These are phyloP conservation scores for Triops cancriformis DNA, from an alignment of 1,140 invertebrate genomes.

Conservation along the genomic window DNA sequence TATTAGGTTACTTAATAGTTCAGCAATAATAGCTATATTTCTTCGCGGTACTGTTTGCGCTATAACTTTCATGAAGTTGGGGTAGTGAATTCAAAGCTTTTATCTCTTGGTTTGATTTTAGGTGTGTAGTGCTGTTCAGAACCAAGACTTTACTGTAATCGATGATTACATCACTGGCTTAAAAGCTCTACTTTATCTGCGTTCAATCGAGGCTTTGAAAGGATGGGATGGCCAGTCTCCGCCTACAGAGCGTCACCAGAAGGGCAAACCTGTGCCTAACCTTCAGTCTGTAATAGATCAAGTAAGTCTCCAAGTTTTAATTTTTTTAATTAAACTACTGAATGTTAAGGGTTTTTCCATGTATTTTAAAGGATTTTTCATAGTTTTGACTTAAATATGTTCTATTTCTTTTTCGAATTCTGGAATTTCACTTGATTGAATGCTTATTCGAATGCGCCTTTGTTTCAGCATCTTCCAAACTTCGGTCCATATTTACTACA, in stretches of 20 bases:
- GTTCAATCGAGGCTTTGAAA: constrained; percentile 51
- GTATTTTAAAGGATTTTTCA: too few relatives aligned
- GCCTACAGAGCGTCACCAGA: constrained; percentile 75
- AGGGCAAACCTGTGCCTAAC: constrained; percentile 72
- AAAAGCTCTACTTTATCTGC: constrained; percentile 78
- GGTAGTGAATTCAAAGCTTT: too few relatives aligned
- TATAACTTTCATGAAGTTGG: too few relatives aligned
- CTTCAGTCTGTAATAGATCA: constrained; percentile 55
- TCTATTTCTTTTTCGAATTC: too few relatives aligned
- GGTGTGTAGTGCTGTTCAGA: constrained; percentile 93
- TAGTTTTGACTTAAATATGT: too few relatives aligned
- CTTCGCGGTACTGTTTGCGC: too few relatives aligned
- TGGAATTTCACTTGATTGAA: neutral
- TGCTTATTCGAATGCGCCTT: neutral
- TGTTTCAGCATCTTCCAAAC: constrained; percentile 63
- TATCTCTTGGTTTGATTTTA: constrained; percentile 37
- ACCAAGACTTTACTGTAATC: constrained; percentile 93
- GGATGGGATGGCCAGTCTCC: constrained; percentile 92
- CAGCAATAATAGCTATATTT: too few relatives aligned
- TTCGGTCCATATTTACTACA: constrained; percentile 79
- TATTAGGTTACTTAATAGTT: too few relatives aligned
- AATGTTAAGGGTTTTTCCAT: too few relatives aligned
- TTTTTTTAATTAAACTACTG: too few relatives aligned
- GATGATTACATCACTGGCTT: constrained; percentile 88
- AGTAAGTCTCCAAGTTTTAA: constrained; percentile 39